Conservation (phyloP, 2,113 vertebrate genomes). For the Cephalopterus ornatus region DNA sequence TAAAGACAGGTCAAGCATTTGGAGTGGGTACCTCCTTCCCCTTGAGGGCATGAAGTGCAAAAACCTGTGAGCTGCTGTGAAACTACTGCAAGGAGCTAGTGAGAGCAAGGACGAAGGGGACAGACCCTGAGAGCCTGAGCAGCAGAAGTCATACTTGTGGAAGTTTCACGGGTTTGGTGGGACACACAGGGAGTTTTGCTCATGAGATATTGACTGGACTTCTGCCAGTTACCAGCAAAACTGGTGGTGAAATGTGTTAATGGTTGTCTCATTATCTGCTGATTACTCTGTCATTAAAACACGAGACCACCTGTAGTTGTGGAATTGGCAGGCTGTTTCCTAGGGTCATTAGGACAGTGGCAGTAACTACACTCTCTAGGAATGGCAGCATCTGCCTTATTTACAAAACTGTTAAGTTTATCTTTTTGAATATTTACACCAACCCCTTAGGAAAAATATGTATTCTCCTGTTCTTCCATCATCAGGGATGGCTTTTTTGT, state of each 20-base stretch:
- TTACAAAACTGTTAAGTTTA: background rate
- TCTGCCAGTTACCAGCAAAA: background rate
- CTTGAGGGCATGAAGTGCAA: background rate
- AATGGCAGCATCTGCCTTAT: background rate
- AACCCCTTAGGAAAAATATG: background rate
- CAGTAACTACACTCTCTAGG: background rate
- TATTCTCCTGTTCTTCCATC: background rate
- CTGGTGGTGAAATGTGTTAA: conserved; percentile 6
- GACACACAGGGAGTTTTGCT: background rate
- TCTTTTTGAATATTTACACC: background rate
- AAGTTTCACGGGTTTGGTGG: background rate
- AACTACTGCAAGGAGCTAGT: background rate
- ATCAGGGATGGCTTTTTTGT: background rate
- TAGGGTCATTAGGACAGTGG: background rate
- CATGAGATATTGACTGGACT: background rate
- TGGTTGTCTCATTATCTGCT: conserved; percentile 17
- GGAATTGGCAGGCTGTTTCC: background rate
- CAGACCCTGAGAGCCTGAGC: background rate
- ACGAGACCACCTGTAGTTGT: background rate
- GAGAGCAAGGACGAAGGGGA: background rate
- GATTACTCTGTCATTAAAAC: conserved; percentile 22
- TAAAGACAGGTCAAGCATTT: background rate
- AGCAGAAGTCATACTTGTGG: background rate
- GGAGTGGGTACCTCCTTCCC: background rate
- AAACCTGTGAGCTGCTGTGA: background rate